Evolutionary conservation across 2,888 invertebrate genomes (phyloP).

Genomic region (Oscheius myriophilus): DNA sequence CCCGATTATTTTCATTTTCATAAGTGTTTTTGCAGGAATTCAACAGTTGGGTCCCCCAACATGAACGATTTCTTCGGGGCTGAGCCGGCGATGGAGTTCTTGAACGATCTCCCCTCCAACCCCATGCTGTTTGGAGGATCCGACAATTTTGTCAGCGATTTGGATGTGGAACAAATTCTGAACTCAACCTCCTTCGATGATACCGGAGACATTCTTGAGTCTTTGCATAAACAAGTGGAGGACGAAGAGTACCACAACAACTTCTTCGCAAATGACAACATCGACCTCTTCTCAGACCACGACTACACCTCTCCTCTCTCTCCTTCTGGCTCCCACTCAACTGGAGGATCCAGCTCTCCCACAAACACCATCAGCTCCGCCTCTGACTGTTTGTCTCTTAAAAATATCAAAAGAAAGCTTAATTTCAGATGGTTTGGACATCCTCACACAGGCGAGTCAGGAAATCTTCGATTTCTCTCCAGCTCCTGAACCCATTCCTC

Average conservation of each 20-base stretch:
- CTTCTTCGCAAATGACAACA: not conserved
- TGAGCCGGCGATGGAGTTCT: too few relatives aligned
- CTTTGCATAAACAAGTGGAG: slow-evolving; percentile 7
- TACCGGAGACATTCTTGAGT: slow-evolving; percentile 16
- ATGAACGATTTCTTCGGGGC: too few relatives aligned
- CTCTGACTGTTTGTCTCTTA: slow-evolving; percentile 4
- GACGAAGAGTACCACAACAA: slow-evolving; percentile 11
- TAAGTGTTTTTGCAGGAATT: too few relatives aligned
- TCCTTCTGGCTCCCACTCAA: slow-evolving; percentile 20
- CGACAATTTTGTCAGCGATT: not conserved
- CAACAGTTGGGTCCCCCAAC: too few relatives aligned
- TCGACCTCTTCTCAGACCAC: slow-evolving; percentile 14
- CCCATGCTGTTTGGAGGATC: not conserved
- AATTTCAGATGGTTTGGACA: slow-evolving; percentile 11
- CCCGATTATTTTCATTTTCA: too few relatives aligned
- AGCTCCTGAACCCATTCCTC: slow-evolving; percentile 13
- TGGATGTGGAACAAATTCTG: not conserved
- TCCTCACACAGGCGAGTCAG: slow-evolving; percentile 21
- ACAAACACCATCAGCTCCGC: slow-evolving; percentile 27
- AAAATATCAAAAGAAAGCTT: not conserved
- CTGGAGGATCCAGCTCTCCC: slow-evolving; percentile 29
- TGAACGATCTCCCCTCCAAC: not conserved
- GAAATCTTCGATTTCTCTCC: slow-evolving; percentile 6
- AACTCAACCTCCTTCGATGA: too few relatives aligned
- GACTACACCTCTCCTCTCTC: slow-evolving; percentile 19